Base-by-base conservation (phyloP, 2,888 invertebrate genomes). In the Andrena fulva region DNA sequence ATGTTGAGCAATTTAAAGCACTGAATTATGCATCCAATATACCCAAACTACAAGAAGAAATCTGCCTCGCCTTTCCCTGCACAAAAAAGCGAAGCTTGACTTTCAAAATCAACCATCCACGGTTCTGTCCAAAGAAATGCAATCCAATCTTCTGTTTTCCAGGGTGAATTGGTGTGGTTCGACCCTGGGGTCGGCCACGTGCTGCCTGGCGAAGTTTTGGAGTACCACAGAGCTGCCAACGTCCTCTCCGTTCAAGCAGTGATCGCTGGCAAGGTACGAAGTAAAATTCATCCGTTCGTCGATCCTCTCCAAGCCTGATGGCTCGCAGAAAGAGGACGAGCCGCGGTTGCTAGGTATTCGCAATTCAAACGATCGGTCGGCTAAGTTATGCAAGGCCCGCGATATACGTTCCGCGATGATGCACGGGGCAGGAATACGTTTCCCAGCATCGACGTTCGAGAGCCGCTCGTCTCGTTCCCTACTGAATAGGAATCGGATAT, bases 81-180 rank as follows among this genome's bases (percentile, higher is more conserved):
- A 42, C 42, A 42, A 42, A 3, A 42, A 5, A 42, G 42, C 42
- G 16, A 16, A 42, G 1, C n/a, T 8, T 20, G 7, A 20, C 20
- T 52, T 20, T 20, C 8, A 20, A 52, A 20, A 52, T 52, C 16
- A 8, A 52, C 20, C 2, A 52, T n/a, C 20, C 16, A 2, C 16
- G 16, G 24, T 16, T 48, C 27, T 27, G 3, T n/a, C 7, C 6
- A 54, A 52, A 3, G 0, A 8, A 6, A 31, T 5, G 3, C 20
- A 31, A 60, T n/a, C 48, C 71, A 29, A 75, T 82, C 77, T 77
- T 76, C 69, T 12, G 5, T 63, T 77, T 83, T 91, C 12, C 89
- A 94, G 95, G 98, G 98, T 81, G 98, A 98, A 94, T 95, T 98
- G 94, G 97, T 98, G 92, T 98, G 98, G 98, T 98, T 98, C 95